Evolutionary conservation across 2,113 vertebrate genomes (phyloP), one percentile per base, ranked within the genome.

Genomic region (Oceanites oceanicus): DNA sequence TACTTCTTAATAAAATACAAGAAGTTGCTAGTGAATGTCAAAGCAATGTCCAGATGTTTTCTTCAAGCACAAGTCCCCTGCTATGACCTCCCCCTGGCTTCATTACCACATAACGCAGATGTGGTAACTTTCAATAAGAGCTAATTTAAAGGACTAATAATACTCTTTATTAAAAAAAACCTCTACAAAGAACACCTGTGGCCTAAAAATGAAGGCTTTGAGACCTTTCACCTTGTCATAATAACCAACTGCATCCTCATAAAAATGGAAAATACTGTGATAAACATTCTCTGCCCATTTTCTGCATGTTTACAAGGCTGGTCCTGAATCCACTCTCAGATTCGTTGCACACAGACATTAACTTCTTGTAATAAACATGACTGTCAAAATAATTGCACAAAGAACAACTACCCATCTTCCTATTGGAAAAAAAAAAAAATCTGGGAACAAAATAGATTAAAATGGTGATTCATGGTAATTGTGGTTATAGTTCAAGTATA

Each of bases 81-180:
- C 81, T 95, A 94, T 94, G 96, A 97, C 85, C 90, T 92, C 79
- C 75, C 88, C 84, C 86, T 25, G 82, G 91, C 88, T 97, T 96
- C 95, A 95, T 97, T 94, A 96, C 92, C 91, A 86, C 87, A 96
- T 90, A 96, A 75, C 94, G 6, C 92, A 95, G 86, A 90, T 96
- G 90, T 97, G 93, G 94, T 91, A 94, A 94, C 78, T 95, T 94
- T 94, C 96, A 95, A 95, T 97, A 95, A 90, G 96, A 94, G 91
- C 92, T 97, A 96, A 97, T 98, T 97, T 97, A 96, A 96, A 96
- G 95, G 83, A 95, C 97, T 95, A 97, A 96, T 97, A 97, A 95
- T 97, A 86, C 92, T 95, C 91, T 95, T 97, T 97, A 95, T 98
- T 98, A 92, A 96, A 96, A 89, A 84, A 94, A 83, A 38, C 5